Evolutionary conservation across 2,113 vertebrate genomes (phyloP).

Genomic region (Dasyornis broadbenti): DNA sequence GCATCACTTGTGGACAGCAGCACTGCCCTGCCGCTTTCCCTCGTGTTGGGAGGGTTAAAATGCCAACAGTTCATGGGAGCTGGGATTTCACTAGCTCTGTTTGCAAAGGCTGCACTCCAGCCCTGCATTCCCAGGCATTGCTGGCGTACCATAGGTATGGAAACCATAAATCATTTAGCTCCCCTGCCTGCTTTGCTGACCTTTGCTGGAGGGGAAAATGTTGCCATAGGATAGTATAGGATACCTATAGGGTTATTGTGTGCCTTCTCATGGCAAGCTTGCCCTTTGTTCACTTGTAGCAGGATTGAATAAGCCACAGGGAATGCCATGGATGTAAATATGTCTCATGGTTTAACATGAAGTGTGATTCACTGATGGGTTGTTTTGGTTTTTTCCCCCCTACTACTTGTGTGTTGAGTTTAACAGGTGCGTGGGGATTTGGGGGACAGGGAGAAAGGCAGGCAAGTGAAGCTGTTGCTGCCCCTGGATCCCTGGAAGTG

Average conservation of each 20-base stretch:
- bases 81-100: neutral
- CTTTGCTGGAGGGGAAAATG: neutral
- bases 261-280: neutral
- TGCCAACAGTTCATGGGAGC: neutral
- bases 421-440: neutral
- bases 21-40: rapidly evolving
- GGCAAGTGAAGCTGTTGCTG: neutral
- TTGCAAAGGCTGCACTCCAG: neutral
- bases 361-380: neutral
- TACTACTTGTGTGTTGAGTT: neutral
- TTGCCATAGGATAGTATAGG: neutral
- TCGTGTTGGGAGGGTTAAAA: neutral
- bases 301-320: neutral
- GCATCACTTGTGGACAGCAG: neutral
- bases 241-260: neutral
- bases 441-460: neutral
- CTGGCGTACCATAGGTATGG: neutral
- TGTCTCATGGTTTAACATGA: neutral
- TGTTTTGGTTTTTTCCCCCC: rapidly evolving
- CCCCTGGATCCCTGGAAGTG: neutral
- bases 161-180: rapidly evolving
- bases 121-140: rapidly evolving
- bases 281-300: neutral
- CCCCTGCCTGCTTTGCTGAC: neutral
- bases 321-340: neutral